phyloP scores from a whole-genome alignment of 1,140 invertebrate genomes.

The Ectropis grisescens region DNA sequence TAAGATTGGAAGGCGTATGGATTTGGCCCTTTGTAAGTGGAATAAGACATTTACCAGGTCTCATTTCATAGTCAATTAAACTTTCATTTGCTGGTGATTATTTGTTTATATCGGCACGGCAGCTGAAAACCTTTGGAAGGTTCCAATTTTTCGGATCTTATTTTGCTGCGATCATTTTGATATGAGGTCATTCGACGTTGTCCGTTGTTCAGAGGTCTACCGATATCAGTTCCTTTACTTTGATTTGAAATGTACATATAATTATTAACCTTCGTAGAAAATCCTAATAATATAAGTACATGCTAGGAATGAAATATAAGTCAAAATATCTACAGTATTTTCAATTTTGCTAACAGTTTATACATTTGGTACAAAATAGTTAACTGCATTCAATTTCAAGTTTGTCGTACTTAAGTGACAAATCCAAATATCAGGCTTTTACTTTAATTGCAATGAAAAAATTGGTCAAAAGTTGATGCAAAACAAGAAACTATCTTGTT shows the following conservation, averaged over 20 bases:
- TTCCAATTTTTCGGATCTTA: conserved; percentile 20
- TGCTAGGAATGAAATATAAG: too few relatives aligned
- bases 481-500: too few relatives aligned
- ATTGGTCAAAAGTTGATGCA: too few relatives aligned
- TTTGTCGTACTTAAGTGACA: too few relatives aligned
- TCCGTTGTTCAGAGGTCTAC: conserved; percentile 16
- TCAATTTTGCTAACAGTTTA: too few relatives aligned
- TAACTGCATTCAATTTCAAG: too few relatives aligned
- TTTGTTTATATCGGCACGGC: conserved; percentile 62
- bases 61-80: conserved; percentile 40
- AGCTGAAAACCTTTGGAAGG: conserved; percentile 36
- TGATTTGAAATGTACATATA: too few relatives aligned
- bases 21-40: conserved; percentile 79
- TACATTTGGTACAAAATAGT: too few relatives aligned
- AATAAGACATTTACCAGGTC: conserved; percentile 9
- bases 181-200: conserved; percentile 25
- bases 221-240: conserved; percentile 18
- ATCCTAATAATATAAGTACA: too few relatives aligned
- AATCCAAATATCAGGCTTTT: too few relatives aligned
- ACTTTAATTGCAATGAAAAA: too few relatives aligned
- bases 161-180: conserved; percentile 19
- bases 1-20: conserved; percentile 73
- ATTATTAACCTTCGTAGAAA: conserved; percentile 3
- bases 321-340: too few relatives aligned
- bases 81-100: conserved; percentile 65